phyloP scores from a whole-genome alignment of 53 echinoderm and acorn worm genomes.

The Paracentrotus lividus region DNA sequence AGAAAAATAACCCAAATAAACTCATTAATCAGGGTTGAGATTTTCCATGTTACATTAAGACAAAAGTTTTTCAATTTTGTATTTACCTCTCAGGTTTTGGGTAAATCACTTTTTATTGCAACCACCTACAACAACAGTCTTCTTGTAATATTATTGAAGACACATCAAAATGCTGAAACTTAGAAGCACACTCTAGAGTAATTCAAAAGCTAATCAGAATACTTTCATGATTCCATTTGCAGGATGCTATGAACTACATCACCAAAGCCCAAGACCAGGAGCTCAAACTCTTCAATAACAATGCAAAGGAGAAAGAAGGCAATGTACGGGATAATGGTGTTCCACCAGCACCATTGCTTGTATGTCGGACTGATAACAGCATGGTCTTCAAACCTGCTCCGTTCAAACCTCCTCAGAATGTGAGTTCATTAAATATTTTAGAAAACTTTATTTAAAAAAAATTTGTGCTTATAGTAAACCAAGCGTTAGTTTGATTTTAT shows the following conservation, averaged over 20 bases:
- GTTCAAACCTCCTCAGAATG: constrained; percentile 90
- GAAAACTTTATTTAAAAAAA: too few relatives aligned
- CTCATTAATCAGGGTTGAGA: too few relatives aligned
- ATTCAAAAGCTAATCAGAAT: background rate
- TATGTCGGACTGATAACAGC: constrained; percentile 91
- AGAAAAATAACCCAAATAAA: too few relatives aligned
- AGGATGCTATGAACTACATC: constrained; percentile 89
- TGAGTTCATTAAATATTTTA: constrained; percentile 55
- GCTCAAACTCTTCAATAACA: constrained; percentile 86
- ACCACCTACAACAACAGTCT: too few relatives aligned
- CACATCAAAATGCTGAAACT: too few relatives aligned
- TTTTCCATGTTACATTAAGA: too few relatives aligned
- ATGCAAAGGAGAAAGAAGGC: constrained; percentile 74
- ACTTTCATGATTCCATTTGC: background rate
- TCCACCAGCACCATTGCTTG: constrained; percentile 90
- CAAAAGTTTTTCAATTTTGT: too few relatives aligned
- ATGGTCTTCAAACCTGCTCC: constrained; percentile 98
- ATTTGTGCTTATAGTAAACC: too few relatives aligned
- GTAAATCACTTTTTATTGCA: too few relatives aligned
- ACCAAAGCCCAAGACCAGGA: constrained; percentile 99
- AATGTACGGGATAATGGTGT: constrained; percentile 78
- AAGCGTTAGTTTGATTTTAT: too few relatives aligned
- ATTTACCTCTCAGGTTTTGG: too few relatives aligned
- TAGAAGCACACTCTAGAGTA: background rate
- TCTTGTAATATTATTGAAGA: background rate